phyloP scores from a whole-genome alignment of 2,113 vertebrate species.

The Siniperca chuatsi region DNA sequence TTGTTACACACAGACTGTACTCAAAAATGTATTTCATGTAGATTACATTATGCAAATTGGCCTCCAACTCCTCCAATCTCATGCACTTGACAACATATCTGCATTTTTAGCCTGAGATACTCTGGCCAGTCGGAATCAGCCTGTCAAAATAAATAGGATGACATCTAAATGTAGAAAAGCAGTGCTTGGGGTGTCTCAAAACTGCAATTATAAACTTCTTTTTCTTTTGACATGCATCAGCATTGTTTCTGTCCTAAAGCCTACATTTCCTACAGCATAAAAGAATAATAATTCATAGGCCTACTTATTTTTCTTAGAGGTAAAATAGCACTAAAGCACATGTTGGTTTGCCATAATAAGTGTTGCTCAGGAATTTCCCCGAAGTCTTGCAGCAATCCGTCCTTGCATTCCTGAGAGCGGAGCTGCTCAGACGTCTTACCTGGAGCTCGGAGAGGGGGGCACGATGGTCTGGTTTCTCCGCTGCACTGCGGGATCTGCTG shows the following conservation, averaged over 20 bases:
- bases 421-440: constrained; percentile 75
- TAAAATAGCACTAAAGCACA: constrained; percentile 58
- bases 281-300: not conserved
- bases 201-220: not conserved
- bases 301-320: constrained; percentile 8
- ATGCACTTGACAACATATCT: constrained; percentile 18
- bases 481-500: constrained; percentile 38
- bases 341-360: constrained; percentile 67
- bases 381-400: constrained; percentile 77
- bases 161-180: not conserved
- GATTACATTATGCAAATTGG: constrained; percentile 2
- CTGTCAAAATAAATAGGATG: not conserved
- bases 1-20: constrained; percentile 3
- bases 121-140: not conserved
- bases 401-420: constrained; percentile 78
- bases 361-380: constrained; percentile 80
- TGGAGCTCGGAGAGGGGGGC: constrained; percentile 59
- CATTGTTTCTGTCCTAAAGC: not conserved
- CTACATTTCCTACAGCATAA: not conserved
- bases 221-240: not conserved
- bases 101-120: not conserved
- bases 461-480: constrained; percentile 43
- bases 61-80: not conserved
- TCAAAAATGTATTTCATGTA: constrained; percentile 10
- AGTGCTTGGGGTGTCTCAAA: not conserved